Base-by-base conservation (phyloP, 2,797 vertebrate species). In the Myiotriccus ornatus region DNA sequence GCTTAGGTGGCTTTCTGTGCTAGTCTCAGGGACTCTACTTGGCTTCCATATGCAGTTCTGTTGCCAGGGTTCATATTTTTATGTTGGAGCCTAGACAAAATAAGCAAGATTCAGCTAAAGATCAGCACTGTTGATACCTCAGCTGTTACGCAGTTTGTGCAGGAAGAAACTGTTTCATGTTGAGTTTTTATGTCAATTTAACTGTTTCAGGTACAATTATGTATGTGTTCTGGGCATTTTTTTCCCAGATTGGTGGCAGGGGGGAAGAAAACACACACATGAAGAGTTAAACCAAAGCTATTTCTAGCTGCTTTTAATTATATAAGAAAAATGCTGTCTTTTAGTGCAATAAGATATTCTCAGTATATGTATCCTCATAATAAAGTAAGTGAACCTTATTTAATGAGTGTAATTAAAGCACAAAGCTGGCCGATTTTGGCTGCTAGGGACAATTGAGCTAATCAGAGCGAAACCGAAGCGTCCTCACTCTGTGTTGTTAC, bases 31-130 rank as follows among this genome's bases (percentile, higher is more conserved):
- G 77, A 39, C 49, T 94, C 43, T 52, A 11, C 62, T 94, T 95
- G 94, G 80, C 88, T 94, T 90, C 50, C 41, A 44, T 10, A 23
- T 8, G 50, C 17, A 43, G 21, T 87, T 95, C 77, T 87, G n/a
- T 82, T 97, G 93, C 76, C 74, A 94, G 70, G 44, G 71, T 74
- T 95, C 65, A 18, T 81, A 81, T 85, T 93, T 91, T 96, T 83
- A 55, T 71, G 53, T 53, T 95, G 84, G 73, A 93, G 32, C 70
- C 50, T 64, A 87, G 76, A 87, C 34, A 92, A 96, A 78, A 64
- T 50, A 82, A 74, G 57, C 71, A 39, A 81, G 70, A 86, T 59
- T 91, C 39, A 28, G 68, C 50, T 92, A 21, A 84, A 94, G 84
- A 92, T 83, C 37, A 85, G 60, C 41, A 64, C 32, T 8, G 8